Evolutionary conservation across 2,797 vertebrate genomes (phyloP), one percentile per base, ranked within the genome.

Genomic region (Iguana delicatissima): DNA sequence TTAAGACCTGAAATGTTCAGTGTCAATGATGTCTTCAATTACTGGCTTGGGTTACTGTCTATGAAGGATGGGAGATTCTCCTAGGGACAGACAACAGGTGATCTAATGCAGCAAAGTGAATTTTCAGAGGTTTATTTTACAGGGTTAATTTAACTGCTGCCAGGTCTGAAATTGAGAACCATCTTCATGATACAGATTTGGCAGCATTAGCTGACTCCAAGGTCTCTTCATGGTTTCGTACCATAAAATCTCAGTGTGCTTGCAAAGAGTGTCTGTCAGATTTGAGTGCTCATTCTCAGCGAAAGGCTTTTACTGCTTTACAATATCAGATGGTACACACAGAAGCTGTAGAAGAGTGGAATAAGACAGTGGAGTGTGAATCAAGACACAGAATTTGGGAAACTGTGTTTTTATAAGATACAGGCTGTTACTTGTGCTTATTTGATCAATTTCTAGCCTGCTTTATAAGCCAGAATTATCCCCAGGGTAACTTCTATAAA

Each of bases 141-240:
- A 89, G 35, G 46, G 74, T 85, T 89, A 85, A 84, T 76, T 89
- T 89, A 89, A 89, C 74, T 26, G 6, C 74, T 79, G 59, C 74
- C 74, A 85, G 55, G 74, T 72, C 59, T 67, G 89, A 89, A 89
- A 85, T 32, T 80, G 89, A 85, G 62, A 85, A 77, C 55, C 64
- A 62, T 46, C 59, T 85, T 85, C 83, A 89, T 14, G 42, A 89
- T 79, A 38, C n/a, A 35, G 89, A 89, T 80, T 85, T 85, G 83
- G 89, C 59, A 85, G 74, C 83, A 85, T 89, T 89, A 89, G 89
- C 83, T 77, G 62, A 85, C 83, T 85, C n/a, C 83, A 69, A 85
- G 74, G 57, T 89, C 59, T 89, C 72, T 89, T 62, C 32, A 32
- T 85, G 74, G 62, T 89, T 89, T 85, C 38, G 26, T 52, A 32